phyloP scores from a whole-genome alignment of 1,140 invertebrate genomes.

The Mesaphorura yosii region DNA sequence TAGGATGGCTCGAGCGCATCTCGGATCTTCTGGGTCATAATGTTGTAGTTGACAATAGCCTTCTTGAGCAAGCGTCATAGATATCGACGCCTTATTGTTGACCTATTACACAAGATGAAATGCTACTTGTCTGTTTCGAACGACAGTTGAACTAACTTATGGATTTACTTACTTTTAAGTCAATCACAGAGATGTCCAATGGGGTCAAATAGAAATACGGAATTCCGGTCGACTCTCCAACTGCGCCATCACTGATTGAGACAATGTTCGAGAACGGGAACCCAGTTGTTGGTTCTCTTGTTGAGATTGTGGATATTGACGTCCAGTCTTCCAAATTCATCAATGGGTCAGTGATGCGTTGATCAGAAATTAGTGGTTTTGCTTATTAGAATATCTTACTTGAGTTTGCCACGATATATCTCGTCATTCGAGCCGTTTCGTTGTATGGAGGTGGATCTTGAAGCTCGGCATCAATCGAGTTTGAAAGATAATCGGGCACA shows the following conservation, averaged over 20 bases:
- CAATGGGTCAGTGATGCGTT: neutral
- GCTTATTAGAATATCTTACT: slow-evolving; percentile 33
- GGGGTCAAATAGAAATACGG: slow-evolving; percentile 66
- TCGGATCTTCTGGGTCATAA: slow-evolving; percentile 65
- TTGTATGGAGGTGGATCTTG: slow-evolving; percentile 35
- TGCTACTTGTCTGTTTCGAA: neutral
- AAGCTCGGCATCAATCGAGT: slow-evolving; percentile 12
- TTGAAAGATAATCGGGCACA: too few species aligned
- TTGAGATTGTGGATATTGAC: slow-evolving; percentile 59
- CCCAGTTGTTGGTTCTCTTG: slow-evolving; percentile 44
- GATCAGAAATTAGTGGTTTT: neutral
- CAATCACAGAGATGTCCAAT: slow-evolving; percentile 58
- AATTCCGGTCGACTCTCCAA: slow-evolving; percentile 54
- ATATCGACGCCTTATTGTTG: slow-evolving; percentile 51
- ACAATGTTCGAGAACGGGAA: slow-evolving; percentile 64
- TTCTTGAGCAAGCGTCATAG: slow-evolving; percentile 55
- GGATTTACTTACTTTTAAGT: slow-evolving; percentile 47
- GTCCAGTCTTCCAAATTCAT: slow-evolving; percentile 49
- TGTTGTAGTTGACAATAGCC: slow-evolving; percentile 49
- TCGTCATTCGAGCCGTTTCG: slow-evolving; percentile 40
- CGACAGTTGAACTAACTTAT: neutral
- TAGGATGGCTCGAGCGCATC: slow-evolving; percentile 60
- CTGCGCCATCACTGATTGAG: slow-evolving; percentile 57
- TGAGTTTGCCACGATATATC: slow-evolving; percentile 43
- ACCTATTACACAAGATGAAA: slow-evolving; percentile 36